Evolutionary conservation across 2,888 invertebrate species (phyloP).

Genomic region (Melieria crassipennis): DNA sequence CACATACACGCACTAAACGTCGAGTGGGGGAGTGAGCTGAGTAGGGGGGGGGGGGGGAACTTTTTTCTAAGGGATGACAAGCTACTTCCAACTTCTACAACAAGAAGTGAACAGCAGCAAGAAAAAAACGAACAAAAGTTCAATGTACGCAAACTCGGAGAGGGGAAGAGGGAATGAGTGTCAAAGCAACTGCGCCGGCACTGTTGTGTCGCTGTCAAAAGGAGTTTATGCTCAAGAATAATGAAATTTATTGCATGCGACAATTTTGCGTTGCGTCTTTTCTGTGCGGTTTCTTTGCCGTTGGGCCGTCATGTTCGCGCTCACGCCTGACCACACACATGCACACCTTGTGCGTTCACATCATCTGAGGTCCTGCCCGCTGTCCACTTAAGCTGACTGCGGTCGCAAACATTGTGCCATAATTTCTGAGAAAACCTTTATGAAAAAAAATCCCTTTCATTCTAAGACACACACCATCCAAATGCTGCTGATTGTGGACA

Average conservation of each 20-base stretch:
- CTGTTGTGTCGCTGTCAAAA: slow-evolving; percentile 9
- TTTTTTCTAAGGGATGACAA: neutral
- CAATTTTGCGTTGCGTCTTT: slow-evolving; percentile 9
- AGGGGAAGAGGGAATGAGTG: neutral
- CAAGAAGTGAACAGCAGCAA: neutral
- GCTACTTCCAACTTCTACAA: neutral
- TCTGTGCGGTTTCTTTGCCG: neutral
- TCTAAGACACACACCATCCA: neutral
- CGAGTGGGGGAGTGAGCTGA: too few relatives aligned
- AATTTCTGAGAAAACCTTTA: too few relatives aligned
- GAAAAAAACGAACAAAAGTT: neutral
- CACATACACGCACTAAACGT: too few relatives aligned
- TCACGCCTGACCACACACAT: neutral
- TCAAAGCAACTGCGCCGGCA: too few relatives aligned
- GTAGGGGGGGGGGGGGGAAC: neutral
- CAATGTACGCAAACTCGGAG: neutral
- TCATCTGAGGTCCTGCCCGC: too few relatives aligned
- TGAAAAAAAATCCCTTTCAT: neutral
- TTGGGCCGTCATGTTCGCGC: too few relatives aligned
- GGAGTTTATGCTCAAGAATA: slow-evolving; percentile 26
- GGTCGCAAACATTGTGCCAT: too few relatives aligned
- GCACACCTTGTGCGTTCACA: neutral
- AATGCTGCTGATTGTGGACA: too few relatives aligned
- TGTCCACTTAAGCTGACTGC: too few relatives aligned
- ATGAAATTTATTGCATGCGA: slow-evolving; percentile 29